Evolutionary conservation across 1,140 invertebrate genomes (phyloP).

Genomic region (Drosophila punjabiensis): DNA sequence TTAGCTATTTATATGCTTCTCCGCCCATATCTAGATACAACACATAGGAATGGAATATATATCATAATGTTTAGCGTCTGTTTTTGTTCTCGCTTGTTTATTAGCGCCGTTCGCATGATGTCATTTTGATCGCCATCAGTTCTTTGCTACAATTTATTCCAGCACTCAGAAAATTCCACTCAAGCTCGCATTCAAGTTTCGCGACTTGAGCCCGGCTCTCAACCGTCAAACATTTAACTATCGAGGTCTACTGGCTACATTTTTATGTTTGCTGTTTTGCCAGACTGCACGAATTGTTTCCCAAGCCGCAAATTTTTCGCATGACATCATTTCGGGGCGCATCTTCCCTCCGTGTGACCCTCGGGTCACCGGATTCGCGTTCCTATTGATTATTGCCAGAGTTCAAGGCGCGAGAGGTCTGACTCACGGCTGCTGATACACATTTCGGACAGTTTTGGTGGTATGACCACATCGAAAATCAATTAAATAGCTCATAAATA

Average conservation of each 20-base stretch:
- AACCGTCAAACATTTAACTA: constrained; percentile 28
- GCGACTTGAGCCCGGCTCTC: constrained; percentile 14
- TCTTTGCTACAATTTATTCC: constrained; percentile 21
- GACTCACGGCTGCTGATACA: constrained; percentile 46
- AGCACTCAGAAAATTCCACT: constrained; percentile 21
- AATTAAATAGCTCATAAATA: constrained; percentile 37
- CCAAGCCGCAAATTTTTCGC: constrained; percentile 24
- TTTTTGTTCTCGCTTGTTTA: constrained; percentile 54
- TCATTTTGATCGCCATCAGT: constrained; percentile 53
- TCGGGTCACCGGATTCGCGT: constrained; percentile 41
- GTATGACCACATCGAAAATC: constrained; percentile 35
- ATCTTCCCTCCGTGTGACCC: constrained; percentile 31
- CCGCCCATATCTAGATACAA: constrained; percentile 7
- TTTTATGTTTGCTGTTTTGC: constrained; percentile 11
- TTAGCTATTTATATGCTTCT: constrained; percentile 33
- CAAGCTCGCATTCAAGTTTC: constrained; percentile 24
- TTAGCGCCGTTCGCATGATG: constrained; percentile 63
- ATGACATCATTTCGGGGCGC: constrained; percentile 68
- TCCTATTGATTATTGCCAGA: constrained; percentile 68
- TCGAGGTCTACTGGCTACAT: neutral
- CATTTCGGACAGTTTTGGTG: constrained; percentile 25
- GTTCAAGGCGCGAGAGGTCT: constrained; percentile 57
- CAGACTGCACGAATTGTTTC: constrained; percentile 22
- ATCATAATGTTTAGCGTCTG: constrained; percentile 54
- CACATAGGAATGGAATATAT: constrained; percentile 11